Evolutionary conservation across 2,888 invertebrate species (phyloP).

Genomic region (Ceraclea dissimilis): DNA sequence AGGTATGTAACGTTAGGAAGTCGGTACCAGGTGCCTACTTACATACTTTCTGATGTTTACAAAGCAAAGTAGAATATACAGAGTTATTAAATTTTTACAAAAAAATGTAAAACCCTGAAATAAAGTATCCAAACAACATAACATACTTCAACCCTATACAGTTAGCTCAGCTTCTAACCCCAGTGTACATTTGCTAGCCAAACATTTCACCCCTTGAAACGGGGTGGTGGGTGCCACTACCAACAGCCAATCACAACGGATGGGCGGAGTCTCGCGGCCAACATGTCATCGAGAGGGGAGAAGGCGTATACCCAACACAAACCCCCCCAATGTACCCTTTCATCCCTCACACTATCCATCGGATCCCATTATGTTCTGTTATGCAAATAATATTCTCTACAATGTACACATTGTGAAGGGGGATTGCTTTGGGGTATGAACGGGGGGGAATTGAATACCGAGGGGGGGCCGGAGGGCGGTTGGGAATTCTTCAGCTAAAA

Average conservation of each 20-base stretch:
- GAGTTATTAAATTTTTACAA: too few species aligned
- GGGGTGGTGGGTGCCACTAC: conserved; percentile 27
- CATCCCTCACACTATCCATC: conserved; percentile 31
- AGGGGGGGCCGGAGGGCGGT: conserved; percentile 31
- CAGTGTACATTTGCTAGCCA: conserved; percentile 50
- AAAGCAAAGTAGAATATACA: too few species aligned
- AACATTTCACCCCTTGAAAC: conserved; percentile 44
- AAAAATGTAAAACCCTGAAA: too few species aligned
- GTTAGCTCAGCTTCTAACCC: conserved; percentile 36
- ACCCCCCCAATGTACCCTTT: background rate
- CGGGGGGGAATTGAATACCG: conserved; percentile 24
- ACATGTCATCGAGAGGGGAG: conserved; percentile 46
- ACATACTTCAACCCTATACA: background rate
- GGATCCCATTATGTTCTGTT: conserved; percentile 54
- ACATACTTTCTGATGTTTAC: too few species aligned
- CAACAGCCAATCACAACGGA: conserved; percentile 35
- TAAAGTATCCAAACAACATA: too few species aligned
- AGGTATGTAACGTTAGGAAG: too few species aligned
- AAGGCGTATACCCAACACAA: background rate
- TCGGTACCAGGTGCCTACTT: too few species aligned
- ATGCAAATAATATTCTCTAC: conserved; percentile 68
- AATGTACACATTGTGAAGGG: conserved; percentile 57
- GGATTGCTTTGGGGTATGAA: background rate
- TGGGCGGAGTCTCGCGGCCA: conserved; percentile 44
- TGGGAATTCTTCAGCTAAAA: too few species aligned